Evolutionary conservation across 2,113 vertebrate species (phyloP).

Genomic region (Pogona vitticeps): DNA sequence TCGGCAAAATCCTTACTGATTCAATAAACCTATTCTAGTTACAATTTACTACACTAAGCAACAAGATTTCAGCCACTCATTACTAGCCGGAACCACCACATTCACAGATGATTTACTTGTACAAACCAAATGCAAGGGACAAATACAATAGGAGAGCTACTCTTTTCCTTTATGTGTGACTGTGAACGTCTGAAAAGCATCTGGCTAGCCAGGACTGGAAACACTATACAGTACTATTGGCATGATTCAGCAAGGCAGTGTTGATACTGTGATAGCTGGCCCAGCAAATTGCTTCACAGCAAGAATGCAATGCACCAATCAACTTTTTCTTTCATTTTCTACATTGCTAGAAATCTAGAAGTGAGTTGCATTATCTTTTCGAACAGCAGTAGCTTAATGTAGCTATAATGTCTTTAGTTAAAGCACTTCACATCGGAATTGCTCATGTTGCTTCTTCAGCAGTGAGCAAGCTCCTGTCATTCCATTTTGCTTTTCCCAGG

Average conservation of each 20-base stretch:
- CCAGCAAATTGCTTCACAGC: not conserved
- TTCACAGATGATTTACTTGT: not conserved
- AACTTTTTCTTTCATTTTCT: not conserved
- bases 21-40: too few species aligned
- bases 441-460: not conserved
- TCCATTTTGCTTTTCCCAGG: not conserved
- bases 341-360: not conserved
- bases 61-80: too few species aligned
- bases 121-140: too few species aligned
- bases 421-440: not conserved
- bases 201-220: not conserved
- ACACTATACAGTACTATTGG: not conserved
- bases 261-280: not conserved
- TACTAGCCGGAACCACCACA: not conserved
- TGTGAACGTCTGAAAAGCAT: too few species aligned
- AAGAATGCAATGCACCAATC: not conserved
- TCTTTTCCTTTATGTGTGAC: not conserved
- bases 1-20: too few species aligned
- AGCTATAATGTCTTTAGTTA: not conserved
- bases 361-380: not conserved
- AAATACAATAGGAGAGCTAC: not conserved
- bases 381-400: not conserved
- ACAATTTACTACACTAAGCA: too few species aligned
- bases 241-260: not conserved
- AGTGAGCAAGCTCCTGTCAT: not conserved